Evolutionary conservation across 2,888 invertebrate species (phyloP).

Genomic region (Drosophila prolongata): DNA sequence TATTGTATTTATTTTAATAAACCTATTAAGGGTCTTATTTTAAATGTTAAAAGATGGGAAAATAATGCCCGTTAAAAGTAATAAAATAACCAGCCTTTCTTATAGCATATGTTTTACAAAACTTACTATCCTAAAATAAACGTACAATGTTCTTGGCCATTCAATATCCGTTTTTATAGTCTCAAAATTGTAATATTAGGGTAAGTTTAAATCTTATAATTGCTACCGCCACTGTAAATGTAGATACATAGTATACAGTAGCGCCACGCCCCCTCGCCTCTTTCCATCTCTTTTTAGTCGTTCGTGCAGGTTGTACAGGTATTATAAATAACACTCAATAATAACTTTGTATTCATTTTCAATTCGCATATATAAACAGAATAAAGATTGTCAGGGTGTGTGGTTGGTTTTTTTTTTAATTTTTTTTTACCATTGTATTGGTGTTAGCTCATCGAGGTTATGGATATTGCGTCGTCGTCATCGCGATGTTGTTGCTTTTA

Average conservation of each 20-base stretch:
- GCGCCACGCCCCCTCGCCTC: constrained; percentile 30
- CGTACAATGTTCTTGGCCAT: too few relatives aligned
- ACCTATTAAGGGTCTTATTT: too few relatives aligned
- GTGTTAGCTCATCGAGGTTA: constrained; percentile 78
- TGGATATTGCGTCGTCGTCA: constrained; percentile 73
- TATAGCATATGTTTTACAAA: too few relatives aligned
- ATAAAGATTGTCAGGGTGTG: constrained; percentile 47
- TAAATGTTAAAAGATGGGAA: too few relatives aligned
- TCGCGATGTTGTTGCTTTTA: constrained; percentile 38
- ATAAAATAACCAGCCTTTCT: too few relatives aligned
- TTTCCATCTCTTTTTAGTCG: constrained; percentile 47
- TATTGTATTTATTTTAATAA: too few relatives aligned
- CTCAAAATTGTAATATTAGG: background rate
- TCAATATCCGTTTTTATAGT: too few relatives aligned
- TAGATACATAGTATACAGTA: constrained; percentile 11
- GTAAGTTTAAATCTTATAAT: background rate
- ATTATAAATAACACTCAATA: constrained; percentile 76
- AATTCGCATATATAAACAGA: constrained; percentile 70
- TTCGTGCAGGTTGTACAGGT: constrained; percentile 47
- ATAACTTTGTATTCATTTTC: constrained; percentile 76
- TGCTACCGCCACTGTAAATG: constrained; percentile 6
- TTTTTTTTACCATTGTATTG: constrained; percentile 45
- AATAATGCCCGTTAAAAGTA: too few relatives aligned
- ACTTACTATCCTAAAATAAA: too few relatives aligned
- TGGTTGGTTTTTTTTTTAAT: constrained; percentile 9